phyloP scores from a whole-genome alignment of 2,888 invertebrate species.

The Ophion ventricosus region DNA sequence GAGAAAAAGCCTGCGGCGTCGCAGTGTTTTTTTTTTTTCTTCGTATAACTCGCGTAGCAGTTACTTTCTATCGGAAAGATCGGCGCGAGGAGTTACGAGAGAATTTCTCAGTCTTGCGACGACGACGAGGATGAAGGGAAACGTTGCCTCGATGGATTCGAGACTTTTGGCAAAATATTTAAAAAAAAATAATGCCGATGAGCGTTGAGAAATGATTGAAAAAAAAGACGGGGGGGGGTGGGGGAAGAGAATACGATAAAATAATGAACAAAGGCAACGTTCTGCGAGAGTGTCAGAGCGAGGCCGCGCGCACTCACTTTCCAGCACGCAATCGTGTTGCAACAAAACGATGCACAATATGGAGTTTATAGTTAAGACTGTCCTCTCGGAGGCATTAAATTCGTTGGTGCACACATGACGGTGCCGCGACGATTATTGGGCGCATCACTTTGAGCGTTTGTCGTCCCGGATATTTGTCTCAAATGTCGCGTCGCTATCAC shows the following conservation, averaged over 20 bases:
- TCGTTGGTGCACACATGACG: conserved; percentile 64
- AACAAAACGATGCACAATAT: conserved; percentile 79
- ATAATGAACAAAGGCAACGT: conserved; percentile 7
- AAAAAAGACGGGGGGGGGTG: background rate
- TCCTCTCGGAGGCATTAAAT: conserved; percentile 78
- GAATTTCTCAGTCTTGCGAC: too few relatives aligned
- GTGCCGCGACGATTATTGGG: conserved; percentile 56
- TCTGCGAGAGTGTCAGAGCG: conserved; percentile 34
- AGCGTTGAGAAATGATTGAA: too few relatives aligned
- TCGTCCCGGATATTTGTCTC: conserved; percentile 16
- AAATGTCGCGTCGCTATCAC: conserved; percentile 1
- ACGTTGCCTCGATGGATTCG: background rate
- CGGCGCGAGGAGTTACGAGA: too few relatives aligned
- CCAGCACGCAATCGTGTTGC: conserved; percentile 79
- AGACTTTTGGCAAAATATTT: background rate
- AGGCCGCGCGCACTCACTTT: conserved; percentile 76
- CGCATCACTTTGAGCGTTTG: conserved; percentile 32
- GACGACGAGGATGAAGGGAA: too few relatives aligned
- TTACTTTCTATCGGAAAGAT: too few relatives aligned
- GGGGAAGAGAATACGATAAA: background rate
- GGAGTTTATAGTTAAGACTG: conserved; percentile 77
- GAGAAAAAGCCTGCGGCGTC: too few relatives aligned
- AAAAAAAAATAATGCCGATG: too few relatives aligned
- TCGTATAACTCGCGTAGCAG: too few relatives aligned
- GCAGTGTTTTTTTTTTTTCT: too few relatives aligned